These are phyloP conservation scores for Paracyprichromis sp. DNA, from an alignment of 2,113 vertebrate genomes.

Conservation along the genomic window DNA sequence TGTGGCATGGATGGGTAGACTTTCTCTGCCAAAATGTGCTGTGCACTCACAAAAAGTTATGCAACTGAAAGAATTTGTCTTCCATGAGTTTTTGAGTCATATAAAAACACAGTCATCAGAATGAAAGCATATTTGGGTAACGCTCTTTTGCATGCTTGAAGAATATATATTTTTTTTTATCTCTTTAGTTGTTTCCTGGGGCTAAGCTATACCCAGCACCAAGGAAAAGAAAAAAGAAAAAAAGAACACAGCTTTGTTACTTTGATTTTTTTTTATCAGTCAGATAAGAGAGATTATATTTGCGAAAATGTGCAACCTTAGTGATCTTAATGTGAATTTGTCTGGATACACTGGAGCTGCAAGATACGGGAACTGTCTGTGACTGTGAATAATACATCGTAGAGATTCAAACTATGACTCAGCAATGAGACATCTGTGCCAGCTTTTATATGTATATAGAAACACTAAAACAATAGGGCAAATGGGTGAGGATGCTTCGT, in stretches of 20 bases:
- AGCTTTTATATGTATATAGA: neutral
- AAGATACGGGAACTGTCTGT: neutral
- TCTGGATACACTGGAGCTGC: neutral
- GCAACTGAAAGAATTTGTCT: slow-evolving; percentile 1
- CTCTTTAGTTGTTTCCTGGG: neutral
- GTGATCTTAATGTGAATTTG: neutral
- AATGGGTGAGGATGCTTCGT: neutral
- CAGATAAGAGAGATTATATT: neutral
- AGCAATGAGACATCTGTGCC: neutral
- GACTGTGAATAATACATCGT: neutral
- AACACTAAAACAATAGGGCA: neutral
- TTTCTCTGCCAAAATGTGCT: slow-evolving; percentile 11
- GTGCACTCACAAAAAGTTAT: slow-evolving; percentile 2
- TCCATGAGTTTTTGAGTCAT: neutral
- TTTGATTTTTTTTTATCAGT: neutral
- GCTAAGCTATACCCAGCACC: neutral
- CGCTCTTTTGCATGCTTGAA: neutral
- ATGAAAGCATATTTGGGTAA: neutral
- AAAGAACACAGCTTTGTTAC: neutral
- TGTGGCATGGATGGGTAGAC: neutral
- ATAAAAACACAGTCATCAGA: neutral
- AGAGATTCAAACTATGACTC: neutral
- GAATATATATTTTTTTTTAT: neutral
- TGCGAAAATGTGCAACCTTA: neutral
- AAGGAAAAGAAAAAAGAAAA: neutral